Evolutionary conservation across 2,888 invertebrate genomes (phyloP).

Genomic region (Byasa hedistus): DNA sequence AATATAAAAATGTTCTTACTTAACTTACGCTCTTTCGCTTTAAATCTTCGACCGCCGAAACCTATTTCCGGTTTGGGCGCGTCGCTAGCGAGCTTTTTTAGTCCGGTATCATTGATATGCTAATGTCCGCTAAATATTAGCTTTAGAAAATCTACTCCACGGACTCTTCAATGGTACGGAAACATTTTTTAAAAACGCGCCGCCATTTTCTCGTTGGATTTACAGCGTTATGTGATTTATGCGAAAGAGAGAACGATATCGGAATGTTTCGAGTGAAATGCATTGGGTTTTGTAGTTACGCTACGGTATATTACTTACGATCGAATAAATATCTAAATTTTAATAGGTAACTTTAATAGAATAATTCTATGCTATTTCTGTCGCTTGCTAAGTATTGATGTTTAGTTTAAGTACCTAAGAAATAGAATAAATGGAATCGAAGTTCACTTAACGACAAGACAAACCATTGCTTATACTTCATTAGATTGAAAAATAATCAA

Average conservation of each 20-base stretch:
- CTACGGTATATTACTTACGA: no score
- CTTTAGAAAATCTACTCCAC: constrained; percentile 38
- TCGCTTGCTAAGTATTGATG: no score
- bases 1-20: no score
- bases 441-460: no score
- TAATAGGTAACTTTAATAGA: no score
- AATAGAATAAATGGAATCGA: no score
- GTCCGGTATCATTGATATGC: constrained; percentile 71
- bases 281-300: background rate
- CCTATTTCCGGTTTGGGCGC: constrained; percentile 62
- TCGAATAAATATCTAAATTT: no score
- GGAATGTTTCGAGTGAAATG: constrained; percentile 3
- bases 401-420: no score
- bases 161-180: constrained; percentile 39
- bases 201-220: constrained; percentile 39
- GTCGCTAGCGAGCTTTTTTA: constrained; percentile 69
- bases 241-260: constrained; percentile 6
- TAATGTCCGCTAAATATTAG: constrained; percentile 57
- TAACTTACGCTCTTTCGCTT: constrained; percentile 37
- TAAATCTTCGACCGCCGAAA: constrained; percentile 37
- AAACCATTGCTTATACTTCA: no score
- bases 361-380: no score
- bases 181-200: constrained; percentile 39
- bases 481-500: no score
- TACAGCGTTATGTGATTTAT: constrained; percentile 33